Conservation (phyloP, 2,113 vertebrate genomes). For the Bagarius yarrelli region DNA sequence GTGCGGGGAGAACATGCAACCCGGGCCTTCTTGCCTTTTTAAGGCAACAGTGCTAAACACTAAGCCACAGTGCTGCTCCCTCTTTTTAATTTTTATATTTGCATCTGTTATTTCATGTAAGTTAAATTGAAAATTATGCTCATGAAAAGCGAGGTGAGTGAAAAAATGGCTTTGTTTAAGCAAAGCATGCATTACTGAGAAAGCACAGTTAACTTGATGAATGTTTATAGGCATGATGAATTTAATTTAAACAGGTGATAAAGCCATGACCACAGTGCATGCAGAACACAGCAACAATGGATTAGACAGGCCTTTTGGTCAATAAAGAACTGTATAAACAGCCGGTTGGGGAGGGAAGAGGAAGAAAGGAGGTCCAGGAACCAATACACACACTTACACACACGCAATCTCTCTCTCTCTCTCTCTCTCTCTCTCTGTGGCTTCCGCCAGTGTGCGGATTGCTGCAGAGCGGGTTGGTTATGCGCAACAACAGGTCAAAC, state of each 20-base stretch:
- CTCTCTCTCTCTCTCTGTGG: not conserved
- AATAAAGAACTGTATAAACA: slow-evolving; percentile 17
- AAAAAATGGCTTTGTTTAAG: slow-evolving; percentile 45
- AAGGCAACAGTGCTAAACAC: too few relatives aligned
- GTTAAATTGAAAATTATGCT: slow-evolving; percentile 49
- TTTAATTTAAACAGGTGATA: not conserved
- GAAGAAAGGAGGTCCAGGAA: slow-evolving; percentile 33
- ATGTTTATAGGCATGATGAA: not conserved
- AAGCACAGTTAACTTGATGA: not conserved
- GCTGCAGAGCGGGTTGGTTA: slow-evolving; percentile 69
- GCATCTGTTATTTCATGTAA: slow-evolving; percentile 49
- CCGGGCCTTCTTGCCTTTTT: too few relatives aligned
- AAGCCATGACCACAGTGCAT: not conserved
- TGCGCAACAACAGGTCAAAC: slow-evolving; percentile 57
- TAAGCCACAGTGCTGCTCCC: too few relatives aligned
- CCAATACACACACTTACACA: not conserved
- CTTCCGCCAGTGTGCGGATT: slow-evolving; percentile 46
- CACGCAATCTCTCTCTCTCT: not conserved
- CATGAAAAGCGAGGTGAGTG: not conserved
- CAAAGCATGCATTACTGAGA: not conserved
- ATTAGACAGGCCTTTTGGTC: not conserved
- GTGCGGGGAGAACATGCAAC: too few relatives aligned
- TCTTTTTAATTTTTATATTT: slow-evolving; percentile 13
- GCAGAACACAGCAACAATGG: slow-evolving; percentile 2
- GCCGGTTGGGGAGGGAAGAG: slow-evolving; percentile 14